Base-by-base conservation (phyloP, 2,113 vertebrate genomes). In the Dipodomys spectabilis region DNA sequence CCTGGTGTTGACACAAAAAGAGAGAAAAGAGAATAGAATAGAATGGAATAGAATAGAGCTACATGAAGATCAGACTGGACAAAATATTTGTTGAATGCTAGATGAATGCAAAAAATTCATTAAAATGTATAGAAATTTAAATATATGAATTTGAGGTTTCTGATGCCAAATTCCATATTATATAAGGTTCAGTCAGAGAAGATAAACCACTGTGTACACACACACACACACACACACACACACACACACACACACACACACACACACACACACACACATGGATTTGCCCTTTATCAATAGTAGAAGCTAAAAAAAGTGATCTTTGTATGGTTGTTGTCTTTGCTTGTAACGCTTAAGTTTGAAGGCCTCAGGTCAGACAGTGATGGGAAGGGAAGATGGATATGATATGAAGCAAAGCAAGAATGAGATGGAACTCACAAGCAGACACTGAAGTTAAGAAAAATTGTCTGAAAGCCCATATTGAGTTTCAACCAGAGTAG, bases 31-130 rank as follows among this genome's bases (percentile, higher is more conserved):
- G 12, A 49, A 49, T 39, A 49, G 49, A 49, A 49, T 49, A 49
- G 49, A 49, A 49, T 49, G 12, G 88, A 82, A 92, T 49, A 82
- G 86, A 92, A 92, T 49, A 91, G 35, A 80, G 39, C 23, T 65
- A 49, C 5, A 49, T 77, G 39, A 25, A 94, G 28, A 84, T 13
- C 75, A 79, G 53, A 16, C 18, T 89, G 23, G 19, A 60, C 3
- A 68, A 45, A 90, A 39, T 81, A 91, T 84, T 23, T 82, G 18
- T 67, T 82, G 86, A 87, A 74, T 78, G 27, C 53, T 78, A 15
- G 57, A 82, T 85, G 30, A 84, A 68, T 85, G n/a, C 39, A 92
- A 94, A 86, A 93, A 35, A 86, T n/a, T 84, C 69, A 95, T 57
- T 95, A 75, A 93, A 77, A 68, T 85, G 88, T 68, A n/a, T 60